These are phyloP conservation scores for Sinocyclocheilus maitianheensis DNA, from an alignment of 2,113 vertebrate genomes.

Conservation along the genomic window DNA sequence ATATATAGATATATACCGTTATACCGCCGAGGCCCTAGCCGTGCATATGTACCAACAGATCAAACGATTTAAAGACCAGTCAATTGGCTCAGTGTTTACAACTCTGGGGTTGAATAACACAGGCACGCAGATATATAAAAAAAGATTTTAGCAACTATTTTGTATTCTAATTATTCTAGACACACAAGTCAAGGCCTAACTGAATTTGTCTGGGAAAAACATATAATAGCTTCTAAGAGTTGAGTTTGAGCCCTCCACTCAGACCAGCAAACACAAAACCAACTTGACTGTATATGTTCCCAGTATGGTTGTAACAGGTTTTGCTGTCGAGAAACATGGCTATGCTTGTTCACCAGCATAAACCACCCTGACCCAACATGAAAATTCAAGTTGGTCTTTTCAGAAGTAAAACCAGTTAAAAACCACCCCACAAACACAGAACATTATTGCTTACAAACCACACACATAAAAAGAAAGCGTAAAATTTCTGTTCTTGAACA, in stretches of 20 bases:
- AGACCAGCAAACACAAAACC: too few relatives aligned
- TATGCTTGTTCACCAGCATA: background rate
- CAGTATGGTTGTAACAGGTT: background rate
- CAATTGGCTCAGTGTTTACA: conserved; percentile 4
- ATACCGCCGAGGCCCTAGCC: too few relatives aligned
- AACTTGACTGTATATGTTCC: background rate
- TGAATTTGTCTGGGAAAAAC: conserved; percentile 27
- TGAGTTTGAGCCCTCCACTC: background rate
- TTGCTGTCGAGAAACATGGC: background rate
- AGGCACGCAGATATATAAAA: background rate
- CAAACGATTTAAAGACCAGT: conserved; percentile 14
- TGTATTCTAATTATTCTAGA: background rate
- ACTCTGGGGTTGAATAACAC: background rate
- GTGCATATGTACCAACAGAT: background rate
- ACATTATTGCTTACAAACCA: background rate
- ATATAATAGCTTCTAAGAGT: conserved; percentile 21
- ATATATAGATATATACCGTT: too few relatives aligned
- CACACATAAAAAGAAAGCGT: background rate
- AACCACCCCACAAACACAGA: background rate
- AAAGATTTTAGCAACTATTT: background rate
- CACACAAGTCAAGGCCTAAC: conserved; percentile 38
- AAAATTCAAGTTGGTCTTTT: background rate
- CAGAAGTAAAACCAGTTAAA: background rate
- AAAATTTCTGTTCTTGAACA: conserved; percentile 7
- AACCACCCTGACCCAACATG: background rate